Conservation (phyloP, 2,888 invertebrate species). For the Pachliopta kotzebuea region DNA sequence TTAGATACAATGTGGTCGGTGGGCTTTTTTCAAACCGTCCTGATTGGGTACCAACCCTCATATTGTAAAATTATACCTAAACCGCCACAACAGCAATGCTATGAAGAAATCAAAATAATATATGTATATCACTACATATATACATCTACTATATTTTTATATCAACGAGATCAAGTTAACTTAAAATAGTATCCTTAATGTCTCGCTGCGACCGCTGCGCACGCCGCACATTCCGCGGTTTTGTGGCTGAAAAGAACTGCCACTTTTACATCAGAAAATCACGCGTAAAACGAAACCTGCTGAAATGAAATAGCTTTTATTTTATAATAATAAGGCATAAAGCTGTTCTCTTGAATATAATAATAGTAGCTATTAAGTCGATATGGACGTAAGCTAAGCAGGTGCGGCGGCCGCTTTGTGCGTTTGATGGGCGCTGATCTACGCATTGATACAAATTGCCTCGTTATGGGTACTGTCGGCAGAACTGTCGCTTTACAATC, state of each 20-base stretch:
- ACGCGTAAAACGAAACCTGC: constrained; percentile 28
- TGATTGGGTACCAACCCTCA: too few relatives aligned
- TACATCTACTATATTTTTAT: not conserved
- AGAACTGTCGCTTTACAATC: constrained; percentile 9
- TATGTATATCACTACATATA: too few relatives aligned
- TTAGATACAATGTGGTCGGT: too few relatives aligned
- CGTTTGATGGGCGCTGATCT: constrained; percentile 55
- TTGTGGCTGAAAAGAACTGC: constrained; percentile 55
- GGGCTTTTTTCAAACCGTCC: too few relatives aligned
- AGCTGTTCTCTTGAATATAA: constrained; percentile 30
- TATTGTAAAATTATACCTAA: too few relatives aligned
- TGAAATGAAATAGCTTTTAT: constrained; percentile 11
- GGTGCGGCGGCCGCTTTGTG: constrained; percentile 69
- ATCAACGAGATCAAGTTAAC: constrained; percentile 35
- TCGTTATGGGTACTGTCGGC: constrained; percentile 48
- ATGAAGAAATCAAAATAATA: too few relatives aligned
- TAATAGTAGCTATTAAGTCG: constrained; percentile 48
- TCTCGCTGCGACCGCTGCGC: constrained; percentile 41
- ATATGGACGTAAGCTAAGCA: constrained; percentile 66
- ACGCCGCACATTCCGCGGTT: constrained; percentile 66
- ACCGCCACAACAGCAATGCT: too few relatives aligned
- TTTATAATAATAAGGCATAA: constrained; percentile 25
- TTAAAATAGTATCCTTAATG: constrained; percentile 41
- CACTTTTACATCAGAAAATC: constrained; percentile 37
- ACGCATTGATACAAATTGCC: constrained; percentile 67